Evolutionary conservation across 2,113 vertebrate genomes (phyloP).

Genomic region (Microcebus griseorufus): DNA sequence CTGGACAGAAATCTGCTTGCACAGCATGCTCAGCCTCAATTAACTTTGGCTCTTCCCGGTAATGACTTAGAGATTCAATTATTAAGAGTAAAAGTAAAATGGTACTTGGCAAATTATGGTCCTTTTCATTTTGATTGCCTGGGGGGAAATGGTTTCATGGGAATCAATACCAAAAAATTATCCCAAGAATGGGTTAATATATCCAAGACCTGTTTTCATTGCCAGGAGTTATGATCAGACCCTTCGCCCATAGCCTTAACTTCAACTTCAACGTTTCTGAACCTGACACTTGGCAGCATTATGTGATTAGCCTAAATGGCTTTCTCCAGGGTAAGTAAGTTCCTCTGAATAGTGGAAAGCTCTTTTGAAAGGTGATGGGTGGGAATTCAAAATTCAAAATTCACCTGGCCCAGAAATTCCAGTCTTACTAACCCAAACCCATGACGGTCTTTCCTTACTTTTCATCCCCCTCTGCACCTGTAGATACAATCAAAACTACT

Average conservation of each 20-base stretch:
- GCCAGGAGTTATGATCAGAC: constrained; percentile 96
- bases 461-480: background rate
- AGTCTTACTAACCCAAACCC: background rate
- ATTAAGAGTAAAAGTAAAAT: constrained; percentile 77
- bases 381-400: constrained; percentile 46
- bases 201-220: constrained; percentile 74
- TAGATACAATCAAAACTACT: background rate
- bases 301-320: constrained; percentile 90
- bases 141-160: constrained; percentile 58
- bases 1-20: constrained; percentile 63
- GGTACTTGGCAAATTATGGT: constrained; percentile 67
- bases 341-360: background rate
- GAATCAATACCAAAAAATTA: constrained; percentile 50
- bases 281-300: constrained; percentile 92
- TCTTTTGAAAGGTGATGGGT: constrained; percentile 44
- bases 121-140: constrained; percentile 74
- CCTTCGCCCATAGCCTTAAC: constrained; percentile 90
- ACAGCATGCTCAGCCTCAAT: constrained; percentile 65
- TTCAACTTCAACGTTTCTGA: constrained; percentile 92
- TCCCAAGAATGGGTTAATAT: constrained; percentile 68
- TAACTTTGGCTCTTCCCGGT: constrained; percentile 66
- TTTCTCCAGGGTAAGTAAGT: constrained; percentile 92
- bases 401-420: background rate
- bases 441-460: constrained; percentile 10
- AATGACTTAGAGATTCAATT: constrained; percentile 76